Evolutionary conservation across 2,797 vertebrate species (phyloP).

Genomic region (Leptatherina wallacei): DNA sequence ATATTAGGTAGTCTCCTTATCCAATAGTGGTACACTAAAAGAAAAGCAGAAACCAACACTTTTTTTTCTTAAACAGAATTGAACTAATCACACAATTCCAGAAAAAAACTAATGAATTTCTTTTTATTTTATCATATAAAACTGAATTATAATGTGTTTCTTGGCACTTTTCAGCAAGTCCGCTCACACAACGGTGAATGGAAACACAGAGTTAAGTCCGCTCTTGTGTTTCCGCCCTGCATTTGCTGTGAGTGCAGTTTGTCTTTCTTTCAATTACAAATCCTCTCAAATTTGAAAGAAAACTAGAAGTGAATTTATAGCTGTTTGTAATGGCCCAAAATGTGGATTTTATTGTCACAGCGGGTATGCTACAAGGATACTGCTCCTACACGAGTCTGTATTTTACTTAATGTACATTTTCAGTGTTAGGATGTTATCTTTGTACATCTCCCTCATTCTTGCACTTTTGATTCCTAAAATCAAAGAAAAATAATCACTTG

Average conservation of each 20-base stretch:
- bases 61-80: too few species aligned
- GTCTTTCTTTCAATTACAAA: background rate
- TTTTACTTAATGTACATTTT: slow-evolving; percentile 27
- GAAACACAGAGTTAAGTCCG: background rate
- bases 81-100: background rate
- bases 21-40: too few species aligned
- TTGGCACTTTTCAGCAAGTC: background rate
- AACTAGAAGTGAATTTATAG: background rate
- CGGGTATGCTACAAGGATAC: slow-evolving; percentile 17
- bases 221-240: background rate
- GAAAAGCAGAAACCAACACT: too few species aligned
- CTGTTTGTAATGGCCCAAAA: background rate
- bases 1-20: too few species aligned
- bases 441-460: slow-evolving; percentile 8
- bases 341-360: slow-evolving; percentile 14
- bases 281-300: background rate
- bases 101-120: background rate
- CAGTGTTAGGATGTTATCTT: slow-evolving; percentile 30
- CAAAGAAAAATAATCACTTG: slow-evolving; percentile 11
- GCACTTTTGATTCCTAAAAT: slow-evolving; percentile 1
- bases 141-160: background rate
- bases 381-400: slow-evolving; percentile 16
- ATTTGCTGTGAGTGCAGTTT: background rate
- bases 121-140: background rate
- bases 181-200: background rate